Evolutionary conservation across 2,888 invertebrate genomes (phyloP).

Genomic region (Ormyrus thymus): DNA sequence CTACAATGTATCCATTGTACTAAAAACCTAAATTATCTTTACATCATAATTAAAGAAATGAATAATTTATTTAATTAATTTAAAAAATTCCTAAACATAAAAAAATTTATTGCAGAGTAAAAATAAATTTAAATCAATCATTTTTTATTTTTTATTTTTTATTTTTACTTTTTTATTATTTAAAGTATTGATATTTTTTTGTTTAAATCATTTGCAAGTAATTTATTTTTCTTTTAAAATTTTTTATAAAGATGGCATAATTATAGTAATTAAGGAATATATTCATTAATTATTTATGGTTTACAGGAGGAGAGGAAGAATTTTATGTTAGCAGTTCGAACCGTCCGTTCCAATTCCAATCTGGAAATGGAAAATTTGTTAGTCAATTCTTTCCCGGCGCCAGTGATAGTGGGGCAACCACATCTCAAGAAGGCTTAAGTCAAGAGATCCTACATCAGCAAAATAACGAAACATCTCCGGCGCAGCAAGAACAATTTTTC

Average conservation of each 20-base stretch:
- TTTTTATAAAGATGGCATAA: too few species aligned
- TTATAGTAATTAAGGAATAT: too few species aligned
- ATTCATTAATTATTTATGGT: background rate
- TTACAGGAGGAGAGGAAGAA: slow-evolving; percentile 77
- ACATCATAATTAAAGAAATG: too few species aligned
- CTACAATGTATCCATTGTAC: too few species aligned
- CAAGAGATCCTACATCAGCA: slow-evolving; percentile 54
- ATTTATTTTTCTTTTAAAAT: too few species aligned
- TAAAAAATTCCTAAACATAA: background rate
- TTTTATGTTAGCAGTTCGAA: slow-evolving; percentile 85
- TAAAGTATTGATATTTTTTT: too few species aligned
- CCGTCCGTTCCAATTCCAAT: slow-evolving; percentile 81
- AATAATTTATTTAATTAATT: too few species aligned
- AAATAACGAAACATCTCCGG: slow-evolving; percentile 46
- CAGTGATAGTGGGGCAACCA: slow-evolving; percentile 55
- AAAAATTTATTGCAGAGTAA: background rate
- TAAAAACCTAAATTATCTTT: too few species aligned
- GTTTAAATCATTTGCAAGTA: too few species aligned
- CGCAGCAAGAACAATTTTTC: slow-evolving; percentile 59
- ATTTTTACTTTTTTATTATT: too few species aligned
- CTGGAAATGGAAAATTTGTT: slow-evolving; percentile 76
- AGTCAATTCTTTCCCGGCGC: slow-evolving; percentile 86
- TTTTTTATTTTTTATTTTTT: too few species aligned
- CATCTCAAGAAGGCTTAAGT: slow-evolving; percentile 47
- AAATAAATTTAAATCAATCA: too few species aligned